Evolutionary conservation across 2,797 vertebrate genomes (phyloP), one percentile per base, ranked within the genome.

Genomic region (Notamacropus eugenii): DNA sequence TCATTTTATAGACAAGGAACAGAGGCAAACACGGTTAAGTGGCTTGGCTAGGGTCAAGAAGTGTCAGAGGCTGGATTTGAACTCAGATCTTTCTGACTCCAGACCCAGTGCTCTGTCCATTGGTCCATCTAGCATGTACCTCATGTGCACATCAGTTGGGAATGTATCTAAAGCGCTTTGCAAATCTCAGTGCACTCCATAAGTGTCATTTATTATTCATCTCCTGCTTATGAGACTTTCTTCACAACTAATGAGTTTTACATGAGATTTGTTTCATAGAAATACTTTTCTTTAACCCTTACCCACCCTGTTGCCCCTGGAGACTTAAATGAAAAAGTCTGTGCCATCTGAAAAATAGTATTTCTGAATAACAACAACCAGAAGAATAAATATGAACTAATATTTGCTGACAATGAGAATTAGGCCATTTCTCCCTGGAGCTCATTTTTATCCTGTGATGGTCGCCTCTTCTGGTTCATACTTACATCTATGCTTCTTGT

Each of bases 271-370:
- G 92, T 90, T 94, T 92, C 40, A 94, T 55, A 91, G 90, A 93
- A 92, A 93, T 93, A 57, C 54, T 92, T 67, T 94, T 95, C 67
- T 95, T 97, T 94, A n/a, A 92, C 52, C 92, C 62, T 62, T 52
- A 40, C 55, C 93, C 50, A 54, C 34, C 0, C 56, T 92, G 93
- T 58, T 91, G 67, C 93, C 59, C n/a, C 95, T 74, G 90, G 92
- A 13, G 95, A 74, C 90, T 57, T 4, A n/a, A 87, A 67, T 52
- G 92, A 40, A 95, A 96, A 87, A 8, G 0, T 28, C 31, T 12
- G 34, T 67, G n/a, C 28, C 90, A 8, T 74, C 62, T n/a, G 62
- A 74, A 19, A 74, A 74, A 74, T n/a, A 74, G 62, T 14, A 40
- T 74, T 74, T n/a, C 62, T 40, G 62, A 74, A n/a, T n/a, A 74